Evolutionary conservation across 2,888 invertebrate genomes (phyloP), one percentile per base, ranked within the genome.

Genomic region (Gisinianus flammeolus): DNA sequence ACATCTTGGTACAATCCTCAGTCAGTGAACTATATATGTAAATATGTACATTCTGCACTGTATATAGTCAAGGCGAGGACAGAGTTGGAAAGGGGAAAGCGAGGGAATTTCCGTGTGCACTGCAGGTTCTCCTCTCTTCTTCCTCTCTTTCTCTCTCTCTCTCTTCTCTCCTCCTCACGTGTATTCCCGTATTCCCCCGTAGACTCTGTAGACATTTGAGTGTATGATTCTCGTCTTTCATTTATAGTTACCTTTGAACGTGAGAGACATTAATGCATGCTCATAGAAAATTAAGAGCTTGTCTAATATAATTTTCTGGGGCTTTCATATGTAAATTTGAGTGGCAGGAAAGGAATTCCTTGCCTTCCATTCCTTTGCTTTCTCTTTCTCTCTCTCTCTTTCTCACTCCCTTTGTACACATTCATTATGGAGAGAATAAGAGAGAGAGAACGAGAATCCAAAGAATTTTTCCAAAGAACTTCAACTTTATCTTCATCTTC

Each of bases 221-320:
- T 44, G 44, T 6, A 16, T 12, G 44, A 44, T 4, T 44, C 44
- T 44, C 2, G 44, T 16, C n/a, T n/a, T n/a, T n/a, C n/a, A n/a
- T n/a, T n/a, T n/a, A n/a, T n/a, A n/a, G n/a, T n/a, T n/a, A n/a
- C 62, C 62, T 62, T 62, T 62, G 28, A 62, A 24, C 62, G 28
- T 62, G 62, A 62, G 62, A 28, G 62, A 62, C 2, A 62, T 62
- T 62, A 26, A 24, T 2, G 26, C 24, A 24, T 12, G 8, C 62
- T 62, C 62, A 62, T 62, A 62, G 62, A 62, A 62, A 62, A 62
- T 62, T 62, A 62, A 62, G 26, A 62, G 62, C 62, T 28, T 62
- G 62, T 62, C 62, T 62, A 62, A 62, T 62, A 62, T 62, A 62
- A 62, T 62, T 62, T 26, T 28, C 62, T 28, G 6, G 22, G 24